These are phyloP conservation scores for Myotis brandtii DNA, from an alignment of 2,113 vertebrate genomes.

Conservation along the genomic window DNA sequence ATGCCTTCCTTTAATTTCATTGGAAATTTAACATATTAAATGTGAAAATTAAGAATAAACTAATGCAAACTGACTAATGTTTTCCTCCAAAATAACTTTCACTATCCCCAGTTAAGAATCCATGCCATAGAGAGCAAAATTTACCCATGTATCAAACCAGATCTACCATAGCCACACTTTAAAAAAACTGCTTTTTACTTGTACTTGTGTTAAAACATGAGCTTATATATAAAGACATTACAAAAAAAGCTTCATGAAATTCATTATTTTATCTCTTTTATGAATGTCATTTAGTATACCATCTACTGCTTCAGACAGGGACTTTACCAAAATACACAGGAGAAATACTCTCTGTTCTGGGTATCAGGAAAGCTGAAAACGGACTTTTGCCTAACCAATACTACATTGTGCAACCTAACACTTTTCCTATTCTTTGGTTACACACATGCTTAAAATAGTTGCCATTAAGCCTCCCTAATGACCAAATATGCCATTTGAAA, in stretches of 20 bases:
- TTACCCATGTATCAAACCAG: not conserved
- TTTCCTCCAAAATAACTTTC: constrained; percentile 5
- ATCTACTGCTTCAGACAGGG: not conserved
- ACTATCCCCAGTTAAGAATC: not conserved
- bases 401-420: not conserved
- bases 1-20: not conserved
- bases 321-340: not conserved
- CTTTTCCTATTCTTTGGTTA: not conserved
- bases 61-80: not conserved
- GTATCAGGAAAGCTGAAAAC: not conserved
- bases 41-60: constrained; percentile 13
- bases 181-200: not conserved
- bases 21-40: constrained; percentile 36
- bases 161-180: not conserved
- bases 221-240: not conserved
- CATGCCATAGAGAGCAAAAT: not conserved
- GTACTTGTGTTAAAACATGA: not conserved
- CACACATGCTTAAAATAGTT: not conserved
- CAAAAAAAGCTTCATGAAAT: not conserved
- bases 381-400: not conserved
- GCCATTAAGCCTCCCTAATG: not conserved
- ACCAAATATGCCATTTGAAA: not conserved
- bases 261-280: constrained; percentile 19
- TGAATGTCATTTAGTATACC: not conserved
- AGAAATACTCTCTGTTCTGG: not conserved